Base-by-base conservation (phyloP, 2,113 vertebrate genomes). In the Mixornis gularis region DNA sequence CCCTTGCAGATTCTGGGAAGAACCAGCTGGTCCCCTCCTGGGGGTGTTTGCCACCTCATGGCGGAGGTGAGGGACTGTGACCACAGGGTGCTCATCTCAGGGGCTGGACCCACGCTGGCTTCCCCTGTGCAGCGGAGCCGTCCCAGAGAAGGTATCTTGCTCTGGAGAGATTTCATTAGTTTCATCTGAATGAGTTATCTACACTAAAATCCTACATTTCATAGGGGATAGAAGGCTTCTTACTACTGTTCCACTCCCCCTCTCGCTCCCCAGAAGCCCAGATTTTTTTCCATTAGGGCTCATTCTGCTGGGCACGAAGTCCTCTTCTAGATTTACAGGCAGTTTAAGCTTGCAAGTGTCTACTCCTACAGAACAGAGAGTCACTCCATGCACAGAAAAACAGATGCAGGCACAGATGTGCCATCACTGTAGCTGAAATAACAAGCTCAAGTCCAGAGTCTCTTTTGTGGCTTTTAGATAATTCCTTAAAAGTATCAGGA, bases 11-110 rank as follows among this genome's bases (percentile, higher is more conserved):
- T 21, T n/a, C 38, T 29, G 48, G 43, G 43, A 68, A 84, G 60
- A 36, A 78, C 8, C 55, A 63, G 68, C 29, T 1, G 1, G 26
- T 85, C 4, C 12, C 24, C 46, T 2, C 0, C 21, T 0, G 3
- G 4, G 30, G 26, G 5, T 32, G 19, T 34, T 12, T 63, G 76
- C 26, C 72, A 46, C 64, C 17, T 44, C 51, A 14, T 1, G 21
- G 26, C 3, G 3, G 41, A 64, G 46, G 7, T 38, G 63, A 65
- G 26, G 83, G 38, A 41, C 29, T 6, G 69, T 16, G 65, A 74
- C 52, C 4, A 2, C 40, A 38, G 17, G 36, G 40, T 38, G 89
- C 52, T 79, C 26, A 3, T 16, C 55, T 59, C 34, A 1, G 1
- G 55, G 24, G 29, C 55, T 17, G 46, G 49, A 82, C 66, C 27